Conservation (phyloP, 1,140 invertebrate species). For the Triops longicaudatus region DNA sequence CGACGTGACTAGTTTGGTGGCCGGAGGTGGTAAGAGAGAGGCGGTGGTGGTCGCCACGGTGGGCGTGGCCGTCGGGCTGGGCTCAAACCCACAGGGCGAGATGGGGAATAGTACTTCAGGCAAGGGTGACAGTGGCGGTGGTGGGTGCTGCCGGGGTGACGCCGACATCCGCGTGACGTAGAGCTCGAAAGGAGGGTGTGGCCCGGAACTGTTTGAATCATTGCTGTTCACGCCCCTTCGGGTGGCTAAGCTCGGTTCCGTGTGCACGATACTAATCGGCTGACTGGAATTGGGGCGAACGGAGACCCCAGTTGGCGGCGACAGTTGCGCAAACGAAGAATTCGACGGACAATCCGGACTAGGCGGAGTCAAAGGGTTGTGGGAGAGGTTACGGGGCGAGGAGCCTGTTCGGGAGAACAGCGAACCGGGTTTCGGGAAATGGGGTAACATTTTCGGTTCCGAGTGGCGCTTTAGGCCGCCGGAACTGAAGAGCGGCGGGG, state of each 20-base stretch:
- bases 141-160: conserved; percentile 12
- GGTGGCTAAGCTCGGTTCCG: not conserved
- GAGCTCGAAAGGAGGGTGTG: not conserved
- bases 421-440: not conserved
- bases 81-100: not conserved
- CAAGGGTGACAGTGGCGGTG: conserved; percentile 21
- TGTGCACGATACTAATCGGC: conserved; percentile 20
- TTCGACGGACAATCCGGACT: conserved; percentile 18
- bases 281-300: conserved; percentile 22
- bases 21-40: not conserved
- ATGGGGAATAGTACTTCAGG: conserved; percentile 18
- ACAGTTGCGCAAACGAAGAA: not conserved
- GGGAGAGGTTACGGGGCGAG: not conserved
- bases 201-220: conserved; percentile 15
- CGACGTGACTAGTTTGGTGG: conserved; percentile 1
- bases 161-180: conserved; percentile 14
- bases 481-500: not conserved
- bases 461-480: not conserved
- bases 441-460: not conserved
- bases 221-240: not conserved
- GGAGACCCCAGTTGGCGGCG: not conserved
- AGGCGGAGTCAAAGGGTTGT: conserved; percentile 23
- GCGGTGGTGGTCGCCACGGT: not conserved
- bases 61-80: not conserved
- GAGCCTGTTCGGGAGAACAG: not conserved